A percentile compares a stretch with the other conserved stretches of the same genome.
Conservation (phyloP, 2,888 invertebrate species). For the Scelioninae gen. 2 region DNA sequence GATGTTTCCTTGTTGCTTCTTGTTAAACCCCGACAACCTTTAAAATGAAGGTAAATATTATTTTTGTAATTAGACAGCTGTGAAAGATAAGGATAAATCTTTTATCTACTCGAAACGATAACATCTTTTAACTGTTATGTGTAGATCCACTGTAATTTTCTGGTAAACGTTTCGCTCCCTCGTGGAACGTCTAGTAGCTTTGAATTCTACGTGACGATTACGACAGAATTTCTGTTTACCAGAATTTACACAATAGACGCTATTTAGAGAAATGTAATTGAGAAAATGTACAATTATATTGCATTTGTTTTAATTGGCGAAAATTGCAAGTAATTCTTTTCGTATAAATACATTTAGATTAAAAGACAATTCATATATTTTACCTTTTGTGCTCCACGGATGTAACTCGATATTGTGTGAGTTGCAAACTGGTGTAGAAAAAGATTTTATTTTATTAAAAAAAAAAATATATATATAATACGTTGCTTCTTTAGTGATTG, state of each 20-base stretch:
- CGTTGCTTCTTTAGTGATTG: too few relatives aligned
- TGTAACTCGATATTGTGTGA: too few relatives aligned
- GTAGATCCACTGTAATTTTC: constrained; percentile 35
- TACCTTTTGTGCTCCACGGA: too few relatives aligned
- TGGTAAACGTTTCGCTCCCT: constrained; percentile 39
- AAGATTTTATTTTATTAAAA: too few relatives aligned
- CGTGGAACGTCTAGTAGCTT: constrained; percentile 13
- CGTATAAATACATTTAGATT: too few relatives aligned
- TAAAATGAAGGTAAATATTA: constrained; percentile 41
- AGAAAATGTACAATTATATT: not conserved
- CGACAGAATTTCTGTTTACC: constrained; percentile 4
- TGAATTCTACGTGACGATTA: constrained; percentile 17
- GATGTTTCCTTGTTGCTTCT: constrained; percentile 40
- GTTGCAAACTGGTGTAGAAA: too few relatives aligned
- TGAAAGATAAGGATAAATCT: constrained; percentile 37
- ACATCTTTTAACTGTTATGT: constrained; percentile 31
- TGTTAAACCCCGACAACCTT: constrained; percentile 12
- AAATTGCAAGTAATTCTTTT: too few relatives aligned
- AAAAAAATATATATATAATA: too few relatives aligned
- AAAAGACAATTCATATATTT: too few relatives aligned
- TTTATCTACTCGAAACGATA: constrained; percentile 29
- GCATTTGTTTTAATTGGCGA: too few relatives aligned
- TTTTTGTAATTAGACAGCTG: constrained; percentile 43
- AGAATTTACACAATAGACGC: constrained; percentile 13
- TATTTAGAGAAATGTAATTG: not conserved